These are phyloP conservation scores for Cyrtonyx montezumae DNA, from an alignment of 2,113 vertebrate species.

Conservation along the genomic window DNA sequence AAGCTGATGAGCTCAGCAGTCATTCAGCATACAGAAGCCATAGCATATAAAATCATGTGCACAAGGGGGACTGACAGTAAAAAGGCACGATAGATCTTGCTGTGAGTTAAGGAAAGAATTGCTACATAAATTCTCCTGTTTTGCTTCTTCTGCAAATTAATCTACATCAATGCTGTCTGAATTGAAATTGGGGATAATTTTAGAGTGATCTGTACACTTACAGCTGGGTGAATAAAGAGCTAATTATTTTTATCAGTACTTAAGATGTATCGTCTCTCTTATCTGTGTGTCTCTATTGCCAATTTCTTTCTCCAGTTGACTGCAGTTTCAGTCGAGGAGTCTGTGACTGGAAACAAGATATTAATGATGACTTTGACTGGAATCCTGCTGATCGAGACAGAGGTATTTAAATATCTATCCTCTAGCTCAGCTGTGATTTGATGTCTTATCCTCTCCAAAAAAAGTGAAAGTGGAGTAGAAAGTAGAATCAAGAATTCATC, in stretches of 20 bases:
- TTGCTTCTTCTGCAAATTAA: not conserved
- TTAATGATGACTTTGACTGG: conserved; percentile 92
- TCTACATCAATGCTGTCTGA: not conserved
- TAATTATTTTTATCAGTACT: not conserved
- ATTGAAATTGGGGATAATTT: not conserved
- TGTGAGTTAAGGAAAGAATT: not conserved
- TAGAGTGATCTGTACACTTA: not conserved
- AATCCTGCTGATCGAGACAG: conserved; percentile 84
- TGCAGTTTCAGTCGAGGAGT: conserved; percentile 90
- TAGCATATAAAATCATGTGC: not conserved
- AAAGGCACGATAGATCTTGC: not conserved
- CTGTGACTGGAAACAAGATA: conserved; percentile 94
- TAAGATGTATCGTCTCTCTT: not conserved
- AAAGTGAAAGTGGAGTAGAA: fast-evolving
- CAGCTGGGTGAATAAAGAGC: not conserved
- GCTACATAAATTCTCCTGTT: not conserved
- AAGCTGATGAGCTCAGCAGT: not conserved
- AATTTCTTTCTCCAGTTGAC: conserved; percentile 81
- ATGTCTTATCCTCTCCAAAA: not conserved
- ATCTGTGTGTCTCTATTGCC: not conserved
- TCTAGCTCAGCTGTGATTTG: not conserved
- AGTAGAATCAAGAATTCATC: not conserved
- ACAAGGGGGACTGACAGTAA: not conserved
- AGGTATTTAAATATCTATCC: conserved; percentile 79
- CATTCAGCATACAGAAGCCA: not conserved